A percentile compares a stretch with the other conserved stretches of the same genome.
phyloP scores from a whole-genome alignment of 2,797 vertebrate species.

The Lagothrix lagotricha region DNA sequence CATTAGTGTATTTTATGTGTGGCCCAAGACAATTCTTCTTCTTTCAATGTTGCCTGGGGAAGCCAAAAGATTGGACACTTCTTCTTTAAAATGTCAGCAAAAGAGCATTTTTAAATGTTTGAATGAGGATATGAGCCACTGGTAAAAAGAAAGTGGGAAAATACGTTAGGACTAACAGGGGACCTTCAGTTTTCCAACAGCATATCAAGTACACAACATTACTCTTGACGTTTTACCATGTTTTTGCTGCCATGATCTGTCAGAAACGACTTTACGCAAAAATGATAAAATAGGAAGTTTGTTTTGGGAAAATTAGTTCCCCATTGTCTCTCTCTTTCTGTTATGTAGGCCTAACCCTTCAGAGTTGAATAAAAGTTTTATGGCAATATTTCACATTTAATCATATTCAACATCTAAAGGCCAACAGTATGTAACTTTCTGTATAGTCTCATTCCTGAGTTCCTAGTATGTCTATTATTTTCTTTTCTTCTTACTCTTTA shows the following conservation, averaged over 20 bases:
- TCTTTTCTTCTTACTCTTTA: background rate
- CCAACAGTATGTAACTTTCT: background rate
- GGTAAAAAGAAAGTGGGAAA: background rate
- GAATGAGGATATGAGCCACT: background rate
- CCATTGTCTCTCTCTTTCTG: background rate
- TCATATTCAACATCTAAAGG: background rate
- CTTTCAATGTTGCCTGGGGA: background rate
- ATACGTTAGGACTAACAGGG: background rate
- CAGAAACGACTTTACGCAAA: background rate
- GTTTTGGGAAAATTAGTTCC: background rate
- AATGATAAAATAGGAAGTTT: background rate
- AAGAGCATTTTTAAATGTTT: background rate
- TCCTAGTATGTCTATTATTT: background rate
- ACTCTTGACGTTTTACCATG: background rate
- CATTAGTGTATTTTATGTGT: background rate
- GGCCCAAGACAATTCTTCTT: background rate
- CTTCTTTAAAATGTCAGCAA: background rate
- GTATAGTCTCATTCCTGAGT: background rate
- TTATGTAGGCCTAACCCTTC: background rate
- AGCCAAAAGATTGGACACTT: background rate
- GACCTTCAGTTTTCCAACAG: background rate
- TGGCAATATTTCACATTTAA: background rate
- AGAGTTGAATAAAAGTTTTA: background rate
- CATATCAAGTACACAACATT: too few relatives aligned
- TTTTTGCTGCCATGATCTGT: background rate